Conservation (phyloP, 2,888 invertebrate genomes). For the Cosmia trapezina region DNA sequence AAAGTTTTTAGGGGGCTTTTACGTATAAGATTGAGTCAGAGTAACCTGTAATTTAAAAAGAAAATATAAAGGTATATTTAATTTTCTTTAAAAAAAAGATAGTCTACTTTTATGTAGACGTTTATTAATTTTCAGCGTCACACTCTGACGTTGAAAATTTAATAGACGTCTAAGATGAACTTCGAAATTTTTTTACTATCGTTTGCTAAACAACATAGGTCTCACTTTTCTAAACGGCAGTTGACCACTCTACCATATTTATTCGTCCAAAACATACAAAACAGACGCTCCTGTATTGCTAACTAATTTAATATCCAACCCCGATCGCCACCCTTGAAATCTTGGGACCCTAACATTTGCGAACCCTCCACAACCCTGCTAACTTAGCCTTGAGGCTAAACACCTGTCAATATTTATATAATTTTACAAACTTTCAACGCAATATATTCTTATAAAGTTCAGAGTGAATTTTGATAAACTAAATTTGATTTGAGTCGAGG, state of each 20-base stretch:
- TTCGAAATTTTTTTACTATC: too few species aligned
- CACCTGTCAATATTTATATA: constrained; percentile 58
- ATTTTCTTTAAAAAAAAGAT: too few species aligned
- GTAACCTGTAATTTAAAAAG: not conserved
- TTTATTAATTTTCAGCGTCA: too few species aligned
- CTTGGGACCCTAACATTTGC: constrained; percentile 23
- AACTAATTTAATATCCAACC: constrained; percentile 42
- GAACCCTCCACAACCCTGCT: constrained; percentile 24
- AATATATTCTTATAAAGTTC: constrained; percentile 54
- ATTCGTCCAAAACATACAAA: constrained; percentile 17
- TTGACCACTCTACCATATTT: not conserved
- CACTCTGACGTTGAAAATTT: not conserved
- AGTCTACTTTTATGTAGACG: too few species aligned
- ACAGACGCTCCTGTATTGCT: constrained; percentile 11
- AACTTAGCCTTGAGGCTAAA: constrained; percentile 37
- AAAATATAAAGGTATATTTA: too few species aligned
- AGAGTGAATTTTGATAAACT: constrained; percentile 36
- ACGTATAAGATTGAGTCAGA: too few species aligned
- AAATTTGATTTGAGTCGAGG: constrained; percentile 45
- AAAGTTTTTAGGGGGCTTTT: not conserved
- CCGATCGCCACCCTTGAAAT: constrained; percentile 43
- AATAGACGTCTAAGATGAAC: not conserved
- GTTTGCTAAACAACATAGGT: too few species aligned
- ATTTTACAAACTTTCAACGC: constrained; percentile 44
- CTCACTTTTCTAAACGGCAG: not conserved